Base-by-base conservation (phyloP, 2,888 invertebrate species). In the Dryococelus australis region DNA sequence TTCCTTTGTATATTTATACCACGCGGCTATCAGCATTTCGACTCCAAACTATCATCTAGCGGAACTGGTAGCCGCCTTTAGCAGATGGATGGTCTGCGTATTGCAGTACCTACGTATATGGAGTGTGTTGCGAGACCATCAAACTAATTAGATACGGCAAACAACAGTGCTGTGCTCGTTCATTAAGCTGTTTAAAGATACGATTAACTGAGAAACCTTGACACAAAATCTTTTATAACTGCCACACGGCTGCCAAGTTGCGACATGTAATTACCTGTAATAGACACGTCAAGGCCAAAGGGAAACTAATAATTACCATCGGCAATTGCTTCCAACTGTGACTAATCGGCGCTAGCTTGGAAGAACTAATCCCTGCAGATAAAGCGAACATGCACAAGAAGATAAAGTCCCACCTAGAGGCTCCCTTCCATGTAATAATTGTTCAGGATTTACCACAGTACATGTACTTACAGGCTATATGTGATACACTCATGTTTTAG, bases 201-300 rank as follows among this genome's bases (percentile, higher is more conserved):
- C 65, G 65, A 65, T 65, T 65, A 65, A 65, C 65, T n/a, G 65
- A 65, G 24, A 65, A 65, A 65, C 65, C 65, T 65, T 65, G 65
- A 65, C 65, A 65, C 16, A 65, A 8, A 65, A 65, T 65, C 65
- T 65, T 0, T 65, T 65, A n/a, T 24, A 16, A 10, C 24, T 20
- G 65, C 65, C 65, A 24, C 16, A 20, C 65, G 16, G 20, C 65
- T n/a, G 65, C n/a, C 47, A n/a, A 65, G 65, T 65, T 65, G 65
- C 65, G 65, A 65, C 65, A 65, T n/a, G 65, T 65, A 65, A 65
- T 65, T 65, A n/a, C 65, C 8, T 65, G 65, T 65, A 65, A 65
- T n/a, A 65, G 65, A 65, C 65, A n/a, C 65, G 65, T 65, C 65
- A 65, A 65, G 65, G 65, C 65, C n/a, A n/a, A 8, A 8, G 6